phyloP scores from a whole-genome alignment of 2,888 invertebrate species.

The Lepidocyrtinus sp. region DNA sequence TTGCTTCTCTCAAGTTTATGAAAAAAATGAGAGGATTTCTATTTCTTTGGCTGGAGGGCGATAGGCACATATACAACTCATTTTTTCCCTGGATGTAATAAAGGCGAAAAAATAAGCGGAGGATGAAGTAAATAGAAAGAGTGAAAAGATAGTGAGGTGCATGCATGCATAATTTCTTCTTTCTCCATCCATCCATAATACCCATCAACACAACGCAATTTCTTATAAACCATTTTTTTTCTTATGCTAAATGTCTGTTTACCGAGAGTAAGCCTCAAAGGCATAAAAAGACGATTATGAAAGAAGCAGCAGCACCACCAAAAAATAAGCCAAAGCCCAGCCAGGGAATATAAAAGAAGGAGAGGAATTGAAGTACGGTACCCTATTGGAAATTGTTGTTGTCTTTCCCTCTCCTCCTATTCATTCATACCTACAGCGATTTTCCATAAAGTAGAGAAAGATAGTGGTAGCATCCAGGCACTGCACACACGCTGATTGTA shows the following conservation, averaged over 20 bases:
- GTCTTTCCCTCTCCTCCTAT: neutral
- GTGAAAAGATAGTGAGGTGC: too few species aligned
- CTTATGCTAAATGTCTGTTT: neutral
- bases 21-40: neutral
- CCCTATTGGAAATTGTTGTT: neutral
- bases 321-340: too few species aligned
- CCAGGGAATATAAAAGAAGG: neutral
- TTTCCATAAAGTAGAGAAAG: too few species aligned
- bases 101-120: neutral
- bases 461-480: too few species aligned
- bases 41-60: slow-evolving; percentile 16
- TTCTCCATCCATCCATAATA: neutral
- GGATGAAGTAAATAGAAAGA: slow-evolving; percentile 1
- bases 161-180: slow-evolving; percentile 16
- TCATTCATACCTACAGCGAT: neutral
- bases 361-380: neutral
- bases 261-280: neutral
- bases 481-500: neutral
- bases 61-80: neutral
- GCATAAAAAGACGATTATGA: neutral
- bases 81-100: neutral
- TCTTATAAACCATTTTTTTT: neutral
- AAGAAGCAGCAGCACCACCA: neutral
- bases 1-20: neutral
- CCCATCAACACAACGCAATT: neutral